A percentile compares a stretch with the other conserved stretches of the same genome.
phyloP scores from a whole-genome alignment of 2,113 vertebrate species.

The Cricetomys ansorgei region DNA sequence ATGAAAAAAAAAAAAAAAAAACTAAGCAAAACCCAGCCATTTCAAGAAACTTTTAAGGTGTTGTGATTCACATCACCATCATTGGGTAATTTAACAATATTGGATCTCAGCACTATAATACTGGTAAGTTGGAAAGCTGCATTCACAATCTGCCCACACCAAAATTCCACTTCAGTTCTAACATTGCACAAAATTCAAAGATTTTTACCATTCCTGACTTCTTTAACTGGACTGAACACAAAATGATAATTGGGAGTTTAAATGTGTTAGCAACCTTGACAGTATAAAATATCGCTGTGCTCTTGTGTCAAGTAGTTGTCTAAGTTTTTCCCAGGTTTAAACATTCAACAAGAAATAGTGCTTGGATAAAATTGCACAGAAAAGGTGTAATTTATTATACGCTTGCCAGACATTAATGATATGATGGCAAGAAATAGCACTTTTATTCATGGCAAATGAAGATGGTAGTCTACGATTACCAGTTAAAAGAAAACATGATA shows the following conservation, averaged over 20 bases:
- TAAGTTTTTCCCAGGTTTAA: constrained; percentile 16
- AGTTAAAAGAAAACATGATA: constrained; percentile 63
- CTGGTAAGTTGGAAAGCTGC: background rate
- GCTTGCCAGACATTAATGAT: constrained; percentile 40
- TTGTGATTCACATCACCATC: background rate
- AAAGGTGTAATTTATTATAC: constrained; percentile 52
- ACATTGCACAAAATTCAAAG: background rate
- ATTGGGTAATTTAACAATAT: background rate
- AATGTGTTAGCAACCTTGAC: background rate
- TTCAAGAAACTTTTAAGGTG: background rate
- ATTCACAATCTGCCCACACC: background rate
- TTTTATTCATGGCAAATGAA: constrained; percentile 23
- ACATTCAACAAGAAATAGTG: constrained; percentile 34
- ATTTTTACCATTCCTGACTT: background rate
- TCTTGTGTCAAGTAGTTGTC: background rate
- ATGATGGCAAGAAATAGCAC: constrained; percentile 27
- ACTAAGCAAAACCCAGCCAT: background rate
- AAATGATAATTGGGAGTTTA: background rate
- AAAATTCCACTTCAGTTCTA: background rate
- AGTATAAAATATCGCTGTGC: constrained; percentile 29
- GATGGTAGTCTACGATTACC: background rate
- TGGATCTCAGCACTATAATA: background rate
- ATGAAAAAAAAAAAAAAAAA: background rate
- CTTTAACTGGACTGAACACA: background rate
- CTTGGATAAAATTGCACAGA: constrained; percentile 37